These are phyloP conservation scores for Psilanteris sp. DNA, from an alignment of 1,140 invertebrate genomes.

Conservation along the genomic window DNA sequence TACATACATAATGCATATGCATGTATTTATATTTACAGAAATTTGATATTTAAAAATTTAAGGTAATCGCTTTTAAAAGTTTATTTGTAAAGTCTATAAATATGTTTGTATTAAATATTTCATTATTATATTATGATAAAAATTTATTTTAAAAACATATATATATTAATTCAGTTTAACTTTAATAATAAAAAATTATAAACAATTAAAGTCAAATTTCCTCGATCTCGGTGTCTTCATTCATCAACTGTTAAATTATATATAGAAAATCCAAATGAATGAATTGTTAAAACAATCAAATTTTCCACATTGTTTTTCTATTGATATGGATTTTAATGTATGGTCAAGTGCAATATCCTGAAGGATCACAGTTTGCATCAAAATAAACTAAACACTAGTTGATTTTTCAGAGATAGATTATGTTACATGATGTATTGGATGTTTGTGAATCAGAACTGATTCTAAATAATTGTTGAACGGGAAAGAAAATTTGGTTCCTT, in stretches of 20 bases:
- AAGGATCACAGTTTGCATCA: conserved; percentile 14
- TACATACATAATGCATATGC: too few species aligned
- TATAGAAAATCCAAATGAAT: conserved; percentile 5
- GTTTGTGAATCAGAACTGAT: conserved; percentile 23
- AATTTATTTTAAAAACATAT: too few species aligned
- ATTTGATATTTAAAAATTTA: too few species aligned
- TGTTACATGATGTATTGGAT: conserved; percentile 26
- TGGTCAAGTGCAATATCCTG: conserved; percentile 38
- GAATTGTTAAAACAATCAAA: conserved; percentile 42
- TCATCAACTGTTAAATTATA: conserved; percentile 7
- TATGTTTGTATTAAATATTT: too few species aligned
- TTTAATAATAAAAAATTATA: conserved; percentile 4
- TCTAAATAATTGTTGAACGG: conserved; percentile 31
- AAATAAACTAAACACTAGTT: conserved; percentile 34
- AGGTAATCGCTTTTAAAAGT: too few species aligned
- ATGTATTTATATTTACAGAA: too few species aligned
- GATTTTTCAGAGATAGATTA: conserved; percentile 28
- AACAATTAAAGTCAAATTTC: too few species aligned
- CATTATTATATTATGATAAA: too few species aligned
- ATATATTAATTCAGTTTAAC: too few species aligned
- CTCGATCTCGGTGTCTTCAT: background rate
- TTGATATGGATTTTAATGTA: conserved; percentile 7
- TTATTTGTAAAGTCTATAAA: too few species aligned
- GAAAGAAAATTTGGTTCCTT: conserved; percentile 47
- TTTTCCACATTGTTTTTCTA: conserved; percentile 38